Evolutionary conservation across 2,113 vertebrate species (phyloP).

Genomic region (Carassius carassius): DNA sequence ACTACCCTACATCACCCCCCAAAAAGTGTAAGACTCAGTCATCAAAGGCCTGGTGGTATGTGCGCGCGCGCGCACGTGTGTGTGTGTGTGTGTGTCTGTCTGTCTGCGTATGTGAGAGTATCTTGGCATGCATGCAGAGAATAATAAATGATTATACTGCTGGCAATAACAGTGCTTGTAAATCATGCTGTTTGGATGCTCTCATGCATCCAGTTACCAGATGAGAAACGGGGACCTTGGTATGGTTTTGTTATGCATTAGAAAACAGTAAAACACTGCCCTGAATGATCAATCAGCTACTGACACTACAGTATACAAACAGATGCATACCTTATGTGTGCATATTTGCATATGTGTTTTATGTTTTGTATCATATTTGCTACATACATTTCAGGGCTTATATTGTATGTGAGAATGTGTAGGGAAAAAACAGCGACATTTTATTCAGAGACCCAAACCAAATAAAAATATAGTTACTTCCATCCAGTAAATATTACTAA

Average conservation of each 20-base stretch:
- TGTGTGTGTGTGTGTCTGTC: neutral
- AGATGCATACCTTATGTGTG: neutral
- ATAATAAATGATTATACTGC: conserved; percentile 64
- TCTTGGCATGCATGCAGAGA: conserved; percentile 56
- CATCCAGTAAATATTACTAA: neutral
- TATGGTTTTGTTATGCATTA: conserved; percentile 55
- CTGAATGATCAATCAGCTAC: conserved; percentile 49
- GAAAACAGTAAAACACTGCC: conserved; percentile 42
- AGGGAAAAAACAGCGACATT: too few relatives aligned
- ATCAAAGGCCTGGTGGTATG: conserved; percentile 53
- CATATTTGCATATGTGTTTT: neutral
- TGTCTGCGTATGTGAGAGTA: conserved; percentile 38
- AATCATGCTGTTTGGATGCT: conserved; percentile 58
- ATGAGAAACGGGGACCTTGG: conserved; percentile 59
- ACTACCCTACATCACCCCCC: neutral
- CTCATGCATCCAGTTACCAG: conserved; percentile 56
- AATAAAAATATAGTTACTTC: neutral
- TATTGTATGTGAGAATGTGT: neutral
- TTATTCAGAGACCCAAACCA: neutral
- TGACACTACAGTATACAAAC: neutral
- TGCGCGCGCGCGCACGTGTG: too few relatives aligned
- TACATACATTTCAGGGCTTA: neutral
- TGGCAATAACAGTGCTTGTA: conserved; percentile 54
- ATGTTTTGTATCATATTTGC: neutral
- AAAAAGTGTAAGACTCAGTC: conserved; percentile 51